These are phyloP conservation scores for Diplodus sargus DNA, from an alignment of 2,797 vertebrate species.

Conservation along the genomic window DNA sequence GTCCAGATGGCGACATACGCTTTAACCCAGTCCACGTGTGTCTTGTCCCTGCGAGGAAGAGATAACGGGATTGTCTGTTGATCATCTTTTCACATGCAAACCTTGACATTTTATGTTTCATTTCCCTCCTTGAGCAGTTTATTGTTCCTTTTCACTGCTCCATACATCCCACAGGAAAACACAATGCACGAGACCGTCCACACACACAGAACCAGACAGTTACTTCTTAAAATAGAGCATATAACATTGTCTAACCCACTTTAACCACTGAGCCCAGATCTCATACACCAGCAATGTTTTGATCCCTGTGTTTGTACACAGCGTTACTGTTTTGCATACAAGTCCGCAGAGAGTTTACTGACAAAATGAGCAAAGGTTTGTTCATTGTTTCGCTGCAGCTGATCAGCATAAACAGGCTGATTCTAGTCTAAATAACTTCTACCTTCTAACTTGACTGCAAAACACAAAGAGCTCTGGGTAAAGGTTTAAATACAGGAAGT, in stretches of 20 bases:
- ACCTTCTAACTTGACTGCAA: neutral
- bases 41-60: constrained; percentile 88
- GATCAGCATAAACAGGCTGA: neutral
- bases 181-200: neutral
- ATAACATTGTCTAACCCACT: constrained; percentile 3
- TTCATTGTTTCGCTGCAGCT: neutral
- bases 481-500: constrained; percentile 37
- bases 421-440: neutral
- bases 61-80: accelerated
- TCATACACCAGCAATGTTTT: neutral
- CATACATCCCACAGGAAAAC: constrained; percentile 4
- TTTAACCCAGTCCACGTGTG: constrained; percentile 95
- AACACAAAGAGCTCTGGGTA: constrained; percentile 15
- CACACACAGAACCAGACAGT: neutral
- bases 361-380: neutral
- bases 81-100: neutral
- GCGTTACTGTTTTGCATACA: neutral
- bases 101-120: neutral
- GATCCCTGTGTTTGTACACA: too few species aligned
- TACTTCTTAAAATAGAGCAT: neutral
- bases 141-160: neutral
- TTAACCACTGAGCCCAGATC: neutral
- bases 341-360: neutral
- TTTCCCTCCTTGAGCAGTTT: neutral
- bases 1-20: constrained; percentile 93